Evolutionary conservation across 2,113 vertebrate species (phyloP).

Genomic region (Malurus alboscapulatus): DNA sequence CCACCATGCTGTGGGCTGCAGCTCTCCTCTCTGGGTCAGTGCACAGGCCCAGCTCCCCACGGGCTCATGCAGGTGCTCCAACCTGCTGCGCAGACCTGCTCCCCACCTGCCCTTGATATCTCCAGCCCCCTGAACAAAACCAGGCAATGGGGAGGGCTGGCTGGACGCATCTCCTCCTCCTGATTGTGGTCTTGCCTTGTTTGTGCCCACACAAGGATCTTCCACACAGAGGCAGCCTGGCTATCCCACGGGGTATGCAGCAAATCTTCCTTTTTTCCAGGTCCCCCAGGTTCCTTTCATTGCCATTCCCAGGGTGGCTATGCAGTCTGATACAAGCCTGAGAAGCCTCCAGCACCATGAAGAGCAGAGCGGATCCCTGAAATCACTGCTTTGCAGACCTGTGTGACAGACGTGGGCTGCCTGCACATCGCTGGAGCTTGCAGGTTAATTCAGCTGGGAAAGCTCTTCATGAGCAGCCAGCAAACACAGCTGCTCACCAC

Average conservation of each 20-base stretch:
- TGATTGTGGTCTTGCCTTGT: background rate
- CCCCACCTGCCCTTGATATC: background rate
- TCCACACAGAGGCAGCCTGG: background rate
- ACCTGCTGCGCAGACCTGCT: background rate
- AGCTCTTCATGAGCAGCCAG: background rate
- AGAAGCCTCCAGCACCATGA: fast-evolving
- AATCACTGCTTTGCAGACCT: fast-evolving
- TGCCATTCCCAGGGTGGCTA: background rate
- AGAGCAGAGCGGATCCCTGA: background rate
- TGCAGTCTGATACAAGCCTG: background rate
- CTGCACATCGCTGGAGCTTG: background rate
- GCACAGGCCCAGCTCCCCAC: background rate
- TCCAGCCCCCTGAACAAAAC: background rate
- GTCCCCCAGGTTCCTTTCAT: background rate
- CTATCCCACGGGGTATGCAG: background rate
- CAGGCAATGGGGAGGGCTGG: background rate
- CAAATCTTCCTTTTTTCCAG: background rate
- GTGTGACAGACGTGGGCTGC: fast-evolving
- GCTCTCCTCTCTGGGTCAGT: fast-evolving
- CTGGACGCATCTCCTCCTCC: background rate
- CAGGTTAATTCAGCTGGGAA: background rate
- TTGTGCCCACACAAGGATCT: fast-evolving
- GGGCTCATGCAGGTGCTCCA: fast-evolving
- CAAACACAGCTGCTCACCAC: background rate
- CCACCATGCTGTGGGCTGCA: fast-evolving